Evolutionary conservation across 2,113 vertebrate species (phyloP), one percentile per base, ranked within the genome.

Genomic region (Caranx ignobilis): DNA sequence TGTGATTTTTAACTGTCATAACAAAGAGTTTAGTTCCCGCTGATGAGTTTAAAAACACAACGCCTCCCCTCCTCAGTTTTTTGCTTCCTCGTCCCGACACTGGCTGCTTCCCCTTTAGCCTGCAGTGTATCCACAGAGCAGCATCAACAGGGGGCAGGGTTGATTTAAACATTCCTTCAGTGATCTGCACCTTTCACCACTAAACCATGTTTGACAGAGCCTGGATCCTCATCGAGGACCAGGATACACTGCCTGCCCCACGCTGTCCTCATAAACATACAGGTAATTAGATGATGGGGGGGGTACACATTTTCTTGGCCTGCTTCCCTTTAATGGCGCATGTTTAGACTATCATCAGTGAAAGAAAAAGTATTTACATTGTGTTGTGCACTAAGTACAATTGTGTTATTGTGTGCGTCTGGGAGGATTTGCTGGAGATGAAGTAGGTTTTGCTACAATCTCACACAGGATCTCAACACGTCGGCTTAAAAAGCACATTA

Each of bases 131-230:
- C 83, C 85, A 31, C 79, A 41, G 48, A 39, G 21, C 18, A 1
- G 55, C 55, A 77, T 69, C 85, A 86, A 84, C 78, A 87, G 79
- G 86, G 85, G 87, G 82, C 87, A 88, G 75, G 75, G 77, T 82
- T 88, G 86, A 88, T 78, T 91, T 85, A 88, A 68, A 85, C 89
- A 86, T 70, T 85, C 70, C 70, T 52, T n/a, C 57, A 21, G 50
- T 41, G 70, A 76, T 84, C 19, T 81, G 52, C 48, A 75, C 41
- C 67, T 77, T 77, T 84, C 72, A 81, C 61, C 78, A 18, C 70
- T 71, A 75, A 79, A 70, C 71, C 34, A 0, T 81, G 81, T 87
- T 86, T 82, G 85, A 81, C 87, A 87, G 59, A 57, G n/a, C 81
- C 57, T 18, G 57, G 59, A 82, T 81, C 71, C 78, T 78, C 67